Conservation (phyloP, 2,797 vertebrate species). For the Liparis tanakae region DNA sequence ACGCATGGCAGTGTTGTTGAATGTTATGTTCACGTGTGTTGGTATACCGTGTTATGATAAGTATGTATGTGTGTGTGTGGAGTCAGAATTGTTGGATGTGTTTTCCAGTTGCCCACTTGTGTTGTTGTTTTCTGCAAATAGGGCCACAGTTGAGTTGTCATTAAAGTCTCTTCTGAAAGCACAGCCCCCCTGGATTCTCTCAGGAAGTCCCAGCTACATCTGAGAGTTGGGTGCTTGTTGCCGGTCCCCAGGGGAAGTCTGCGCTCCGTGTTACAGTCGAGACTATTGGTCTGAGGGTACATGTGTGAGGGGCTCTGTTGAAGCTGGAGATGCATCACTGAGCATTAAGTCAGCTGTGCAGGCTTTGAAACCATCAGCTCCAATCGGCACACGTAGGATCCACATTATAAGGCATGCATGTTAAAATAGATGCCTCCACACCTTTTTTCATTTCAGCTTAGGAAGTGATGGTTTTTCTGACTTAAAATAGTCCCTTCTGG, state of each 20-base stretch:
- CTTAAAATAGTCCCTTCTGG: conserved; percentile 15
- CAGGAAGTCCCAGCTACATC: conserved; percentile 70
- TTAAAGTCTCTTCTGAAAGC: conserved; percentile 75
- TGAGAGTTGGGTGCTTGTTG: conserved; percentile 48
- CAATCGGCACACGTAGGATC: conserved; percentile 59
- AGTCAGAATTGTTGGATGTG: conserved; percentile 73
- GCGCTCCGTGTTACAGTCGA: conserved; percentile 33
- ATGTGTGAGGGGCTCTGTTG: conserved; percentile 55
- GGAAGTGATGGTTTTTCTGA: conserved; percentile 10
- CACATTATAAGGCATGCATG: conserved; percentile 30
- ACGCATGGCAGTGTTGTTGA: conserved; percentile 82
- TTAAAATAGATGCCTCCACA: conserved; percentile 10
- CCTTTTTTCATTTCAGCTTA: not conserved
- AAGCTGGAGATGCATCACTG: conserved; percentile 17
- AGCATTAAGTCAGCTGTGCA: conserved; percentile 34
- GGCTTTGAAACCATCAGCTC: conserved; percentile 46
- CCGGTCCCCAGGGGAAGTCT: conserved; percentile 46
- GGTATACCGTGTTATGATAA: conserved; percentile 72
- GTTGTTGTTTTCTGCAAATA: conserved; percentile 73
- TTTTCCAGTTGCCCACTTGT: conserved; percentile 72
- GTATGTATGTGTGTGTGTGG: conserved; percentile 61
- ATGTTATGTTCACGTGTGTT: conserved; percentile 74
- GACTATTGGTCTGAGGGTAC: conserved; percentile 31
- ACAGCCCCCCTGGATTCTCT: conserved; percentile 73
- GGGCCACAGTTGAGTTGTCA: conserved; percentile 55